A percentile compares a stretch with the other conserved stretches of the same genome.
Evolutionary conservation across 1,140 invertebrate species (phyloP).

Genomic region (Pararge aegeria): DNA sequence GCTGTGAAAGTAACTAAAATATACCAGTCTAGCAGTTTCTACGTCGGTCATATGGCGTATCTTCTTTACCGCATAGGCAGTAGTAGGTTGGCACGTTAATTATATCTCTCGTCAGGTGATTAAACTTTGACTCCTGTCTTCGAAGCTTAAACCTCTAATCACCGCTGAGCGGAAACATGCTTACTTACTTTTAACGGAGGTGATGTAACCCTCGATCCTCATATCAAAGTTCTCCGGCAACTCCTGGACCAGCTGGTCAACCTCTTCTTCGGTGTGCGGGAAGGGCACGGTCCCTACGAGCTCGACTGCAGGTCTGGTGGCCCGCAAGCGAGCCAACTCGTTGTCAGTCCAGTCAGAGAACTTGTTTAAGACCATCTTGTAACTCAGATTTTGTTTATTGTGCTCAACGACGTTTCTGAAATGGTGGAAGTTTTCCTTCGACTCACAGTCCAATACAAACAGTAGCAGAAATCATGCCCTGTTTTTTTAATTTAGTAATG

Average conservation of each 20-base stretch:
- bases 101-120: too few relatives aligned
- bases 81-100: too few relatives aligned
- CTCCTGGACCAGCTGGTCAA: constrained; percentile 40
- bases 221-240: constrained; percentile 89
- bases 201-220: constrained; percentile 93
- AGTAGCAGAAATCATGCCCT: too few relatives aligned
- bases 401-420: constrained; percentile 35
- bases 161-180: too few relatives aligned
- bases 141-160: too few relatives aligned
- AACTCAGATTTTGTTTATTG: constrained; percentile 50
- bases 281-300: constrained; percentile 83
- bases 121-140: too few relatives aligned
- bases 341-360: constrained; percentile 49
- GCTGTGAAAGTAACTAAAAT: too few relatives aligned
- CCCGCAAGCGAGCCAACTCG: constrained; percentile 38
- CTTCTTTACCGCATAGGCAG: too few relatives aligned
- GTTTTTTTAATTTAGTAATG: too few relatives aligned
- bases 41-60: too few relatives aligned
- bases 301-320: constrained; percentile 19
- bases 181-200: constrained; percentile 92
- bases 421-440: background rate
- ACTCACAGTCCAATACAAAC: too few relatives aligned
- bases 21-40: too few relatives aligned
- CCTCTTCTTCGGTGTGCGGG: constrained; percentile 77
- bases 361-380: constrained; percentile 48